Conservation (phyloP, 2,113 vertebrate species). For the Melanocharis versteri region DNA sequence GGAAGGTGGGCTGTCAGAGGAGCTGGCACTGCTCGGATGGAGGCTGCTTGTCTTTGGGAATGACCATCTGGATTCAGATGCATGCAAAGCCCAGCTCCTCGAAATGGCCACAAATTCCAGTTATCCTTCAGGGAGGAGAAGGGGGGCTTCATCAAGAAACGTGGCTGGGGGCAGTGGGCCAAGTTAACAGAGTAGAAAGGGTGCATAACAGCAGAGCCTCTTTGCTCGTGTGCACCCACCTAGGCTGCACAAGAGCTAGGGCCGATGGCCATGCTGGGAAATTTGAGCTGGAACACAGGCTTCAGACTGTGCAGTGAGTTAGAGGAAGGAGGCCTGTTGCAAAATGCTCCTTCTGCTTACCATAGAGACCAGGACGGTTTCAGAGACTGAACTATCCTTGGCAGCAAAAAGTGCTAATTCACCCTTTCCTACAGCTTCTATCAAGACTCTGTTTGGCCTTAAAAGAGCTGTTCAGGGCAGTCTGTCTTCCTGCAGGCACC, state of each 20-base stretch:
- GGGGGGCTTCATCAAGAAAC: background rate
- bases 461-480: background rate
- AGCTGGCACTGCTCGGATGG: background rate
- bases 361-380: background rate
- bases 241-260: fast-evolving
- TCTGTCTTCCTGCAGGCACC: background rate
- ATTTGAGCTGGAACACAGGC: background rate
- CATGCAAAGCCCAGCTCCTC: background rate
- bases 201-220: background rate
- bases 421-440: background rate
- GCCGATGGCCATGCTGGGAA: fast-evolving
- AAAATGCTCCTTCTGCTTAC: constrained; percentile 2
- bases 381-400: background rate
- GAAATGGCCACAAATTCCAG: background rate
- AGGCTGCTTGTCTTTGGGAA: background rate
- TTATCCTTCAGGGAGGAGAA: background rate
- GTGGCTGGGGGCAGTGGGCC: background rate
- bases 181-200: background rate
- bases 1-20: background rate
- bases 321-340: constrained; percentile 17
- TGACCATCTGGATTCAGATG: background rate
- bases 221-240: background rate
- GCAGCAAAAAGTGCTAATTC: constrained; percentile 28
- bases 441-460: background rate
- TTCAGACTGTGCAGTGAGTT: background rate